phyloP scores from a whole-genome alignment of 2,113 vertebrate genomes.

The Siniperca chuatsi region DNA sequence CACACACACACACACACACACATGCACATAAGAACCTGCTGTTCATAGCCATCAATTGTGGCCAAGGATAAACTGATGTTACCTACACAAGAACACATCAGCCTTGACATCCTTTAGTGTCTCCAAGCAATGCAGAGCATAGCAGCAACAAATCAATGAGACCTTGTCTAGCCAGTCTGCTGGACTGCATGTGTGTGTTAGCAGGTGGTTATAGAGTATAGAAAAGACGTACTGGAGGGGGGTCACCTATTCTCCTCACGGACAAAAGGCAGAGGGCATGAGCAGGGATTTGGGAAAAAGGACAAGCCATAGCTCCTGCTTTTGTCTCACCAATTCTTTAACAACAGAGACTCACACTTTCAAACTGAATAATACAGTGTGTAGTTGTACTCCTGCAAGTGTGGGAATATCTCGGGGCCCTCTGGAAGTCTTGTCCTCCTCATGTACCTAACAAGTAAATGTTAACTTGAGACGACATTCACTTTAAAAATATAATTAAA shows the following conservation, averaged over 20 bases:
- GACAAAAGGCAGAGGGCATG: background rate
- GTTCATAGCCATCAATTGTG: constrained; percentile 52
- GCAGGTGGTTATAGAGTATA: constrained; percentile 32
- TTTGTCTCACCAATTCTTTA: background rate
- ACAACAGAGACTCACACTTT: constrained; percentile 12
- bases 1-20: constrained; percentile 18
- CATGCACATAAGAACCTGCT: constrained; percentile 19
- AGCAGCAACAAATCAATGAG: constrained; percentile 61
- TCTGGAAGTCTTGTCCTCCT: constrained; percentile 33
- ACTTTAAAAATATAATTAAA: constrained; percentile 30
- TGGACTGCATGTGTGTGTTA: constrained; percentile 8
- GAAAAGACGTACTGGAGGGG: background rate
- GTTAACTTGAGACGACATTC: constrained; percentile 30
- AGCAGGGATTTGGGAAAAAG: background rate
- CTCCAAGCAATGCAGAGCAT: constrained; percentile 56
- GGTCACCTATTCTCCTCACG: background rate
- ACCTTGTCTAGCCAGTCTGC: constrained; percentile 16
- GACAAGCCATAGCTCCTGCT: background rate
- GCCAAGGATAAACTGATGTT: constrained; percentile 59
- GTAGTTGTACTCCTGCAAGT: constrained; percentile 13
- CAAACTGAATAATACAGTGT: constrained; percentile 23
- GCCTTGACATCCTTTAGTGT: constrained; percentile 58
- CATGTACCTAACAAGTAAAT: constrained; percentile 19
- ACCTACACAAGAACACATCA: constrained; percentile 51
- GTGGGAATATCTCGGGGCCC: constrained; percentile 12